Evolutionary conservation across 1,140 invertebrate genomes (phyloP).

Genomic region (Heliconius eleuchia): DNA sequence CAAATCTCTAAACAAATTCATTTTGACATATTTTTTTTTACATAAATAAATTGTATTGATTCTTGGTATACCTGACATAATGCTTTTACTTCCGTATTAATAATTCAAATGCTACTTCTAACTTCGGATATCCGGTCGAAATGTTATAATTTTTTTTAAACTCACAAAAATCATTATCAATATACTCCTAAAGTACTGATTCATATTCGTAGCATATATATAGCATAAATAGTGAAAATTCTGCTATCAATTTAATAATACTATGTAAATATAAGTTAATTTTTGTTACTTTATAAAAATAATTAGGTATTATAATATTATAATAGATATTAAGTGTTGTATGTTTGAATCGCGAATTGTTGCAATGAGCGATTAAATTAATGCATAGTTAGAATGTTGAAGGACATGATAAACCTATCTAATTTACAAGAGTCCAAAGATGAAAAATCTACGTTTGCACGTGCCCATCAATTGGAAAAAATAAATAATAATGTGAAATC

Average conservation of each 20-base stretch:
- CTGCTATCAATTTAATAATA: constrained; percentile 76
- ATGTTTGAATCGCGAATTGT: constrained; percentile 79
- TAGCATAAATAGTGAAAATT: constrained; percentile 75
- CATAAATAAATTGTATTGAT: background rate
- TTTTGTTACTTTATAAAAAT: constrained; percentile 80
- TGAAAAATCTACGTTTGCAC: constrained; percentile 55
- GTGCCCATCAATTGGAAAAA: constrained; percentile 72
- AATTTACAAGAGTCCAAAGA: constrained; percentile 74
- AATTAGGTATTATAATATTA: constrained; percentile 81
- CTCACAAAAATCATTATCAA: background rate
- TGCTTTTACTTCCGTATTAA: background rate
- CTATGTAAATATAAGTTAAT: constrained; percentile 80
- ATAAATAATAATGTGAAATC: constrained; percentile 53
- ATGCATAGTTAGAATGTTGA: constrained; percentile 70
- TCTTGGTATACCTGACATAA: background rate
- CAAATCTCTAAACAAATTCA: background rate
- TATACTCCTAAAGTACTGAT: constrained; percentile 45
- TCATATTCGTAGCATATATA: constrained; percentile 40
- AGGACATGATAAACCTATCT: constrained; percentile 67
- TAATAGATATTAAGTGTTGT: constrained; percentile 79
- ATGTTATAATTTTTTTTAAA: background rate
- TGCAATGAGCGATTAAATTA: constrained; percentile 78
- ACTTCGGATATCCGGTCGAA: background rate
- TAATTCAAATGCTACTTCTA: background rate
- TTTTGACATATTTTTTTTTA: background rate